These are phyloP conservation scores for Crenichthys baileyi DNA, from an alignment of 2,797 vertebrate species.

Conservation along the genomic window DNA sequence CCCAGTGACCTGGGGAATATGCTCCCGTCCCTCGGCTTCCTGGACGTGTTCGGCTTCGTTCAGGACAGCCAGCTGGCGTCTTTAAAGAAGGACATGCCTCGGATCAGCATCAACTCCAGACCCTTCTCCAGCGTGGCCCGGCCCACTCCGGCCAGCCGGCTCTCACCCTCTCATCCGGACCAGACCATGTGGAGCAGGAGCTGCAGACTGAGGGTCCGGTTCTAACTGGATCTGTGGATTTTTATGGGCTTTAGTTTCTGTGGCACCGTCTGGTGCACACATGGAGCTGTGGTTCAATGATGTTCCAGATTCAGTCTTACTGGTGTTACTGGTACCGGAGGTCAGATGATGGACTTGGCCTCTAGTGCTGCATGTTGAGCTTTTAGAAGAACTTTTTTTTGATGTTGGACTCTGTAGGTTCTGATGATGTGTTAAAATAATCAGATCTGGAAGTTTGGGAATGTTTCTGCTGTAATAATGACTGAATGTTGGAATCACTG, in stretches of 20 bases:
- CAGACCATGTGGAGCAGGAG: slow-evolving; percentile 86
- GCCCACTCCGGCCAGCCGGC: slow-evolving; percentile 74
- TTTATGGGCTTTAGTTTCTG: not conserved
- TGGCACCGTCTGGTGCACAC: not conserved
- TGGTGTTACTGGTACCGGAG: not conserved
- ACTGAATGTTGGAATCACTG: too few relatives aligned
- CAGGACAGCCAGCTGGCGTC: slow-evolving; percentile 82
- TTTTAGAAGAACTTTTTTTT: too few relatives aligned
- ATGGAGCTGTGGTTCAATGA: not conserved
- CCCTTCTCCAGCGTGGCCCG: slow-evolving; percentile 87
- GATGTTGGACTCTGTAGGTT: too few relatives aligned
- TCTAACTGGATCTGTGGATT: not conserved
- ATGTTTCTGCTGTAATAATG: too few relatives aligned
- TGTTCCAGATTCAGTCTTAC: not conserved
- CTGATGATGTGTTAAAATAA: too few relatives aligned
- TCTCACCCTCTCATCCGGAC: slow-evolving; percentile 29
- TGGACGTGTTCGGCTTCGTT: slow-evolving; percentile 91
- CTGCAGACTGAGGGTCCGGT: slow-evolving; percentile 80
- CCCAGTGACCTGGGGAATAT: slow-evolving; percentile 84
- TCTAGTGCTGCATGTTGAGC: too few relatives aligned
- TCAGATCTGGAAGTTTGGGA: too few relatives aligned
- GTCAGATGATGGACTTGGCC: not conserved
- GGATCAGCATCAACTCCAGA: slow-evolving; percentile 85
- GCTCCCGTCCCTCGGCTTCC: slow-evolving; percentile 80
- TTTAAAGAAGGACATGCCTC: slow-evolving; percentile 83